phyloP scores from a whole-genome alignment of 2,888 invertebrate species.

The Phyllotreta cruciferae region DNA sequence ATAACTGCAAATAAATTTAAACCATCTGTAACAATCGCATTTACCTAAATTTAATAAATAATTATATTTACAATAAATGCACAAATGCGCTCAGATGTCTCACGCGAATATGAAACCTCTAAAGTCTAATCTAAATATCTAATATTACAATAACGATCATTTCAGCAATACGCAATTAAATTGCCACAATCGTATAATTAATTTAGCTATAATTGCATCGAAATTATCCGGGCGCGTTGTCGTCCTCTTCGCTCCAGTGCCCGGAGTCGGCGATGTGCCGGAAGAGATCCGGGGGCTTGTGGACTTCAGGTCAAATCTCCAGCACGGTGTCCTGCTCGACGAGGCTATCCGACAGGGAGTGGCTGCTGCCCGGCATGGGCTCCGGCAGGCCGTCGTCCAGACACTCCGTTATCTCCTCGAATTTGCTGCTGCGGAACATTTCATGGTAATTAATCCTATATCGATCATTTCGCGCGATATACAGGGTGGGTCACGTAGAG shows the following conservation, averaged over 20 bases:
- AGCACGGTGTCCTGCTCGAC: constrained; percentile 55
- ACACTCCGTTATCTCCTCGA: constrained; percentile 58
- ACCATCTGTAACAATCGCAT: no score
- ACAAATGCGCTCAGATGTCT: no score
- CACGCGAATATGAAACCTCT: no score
- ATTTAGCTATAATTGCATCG: neutral
- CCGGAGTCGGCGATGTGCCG: constrained; percentile 55
- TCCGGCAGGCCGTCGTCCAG: constrained; percentile 57
- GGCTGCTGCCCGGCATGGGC: constrained; percentile 57
- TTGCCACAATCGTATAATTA: neutral
- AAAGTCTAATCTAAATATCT: no score
- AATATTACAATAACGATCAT: no score
- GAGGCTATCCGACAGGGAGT: constrained; percentile 57
- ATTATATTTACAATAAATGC: no score
- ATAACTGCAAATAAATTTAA: no score
- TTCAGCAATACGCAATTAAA: neutral
- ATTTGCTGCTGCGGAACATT: constrained; percentile 58
- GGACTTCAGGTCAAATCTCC: constrained; percentile 59
- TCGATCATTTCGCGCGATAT: no score
- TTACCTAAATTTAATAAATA: no score
- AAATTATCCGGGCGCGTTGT: constrained; percentile 36
- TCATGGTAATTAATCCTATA: no score
- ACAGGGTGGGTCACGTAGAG: no score
- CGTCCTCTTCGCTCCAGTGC: constrained; percentile 53
- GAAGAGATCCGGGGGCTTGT: constrained; percentile 52